Conservation (phyloP, 2,797 vertebrate genomes). For the Schizopygopsis malacanthus region DNA sequence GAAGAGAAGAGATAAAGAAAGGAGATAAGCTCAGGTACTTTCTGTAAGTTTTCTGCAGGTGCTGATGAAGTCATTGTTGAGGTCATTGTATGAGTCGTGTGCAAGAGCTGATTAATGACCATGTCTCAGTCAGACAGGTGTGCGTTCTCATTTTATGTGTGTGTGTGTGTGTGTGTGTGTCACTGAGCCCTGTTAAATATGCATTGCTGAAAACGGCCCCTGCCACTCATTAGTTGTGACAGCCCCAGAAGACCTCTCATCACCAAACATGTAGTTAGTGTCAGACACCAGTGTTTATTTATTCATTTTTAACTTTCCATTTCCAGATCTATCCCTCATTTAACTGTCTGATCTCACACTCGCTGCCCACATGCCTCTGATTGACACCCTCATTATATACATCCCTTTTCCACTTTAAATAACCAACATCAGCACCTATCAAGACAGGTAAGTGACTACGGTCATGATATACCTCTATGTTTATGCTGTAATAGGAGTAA, state of each 20-base stretch:
- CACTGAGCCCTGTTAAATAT: constrained; percentile 51
- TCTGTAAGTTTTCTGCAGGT: constrained; percentile 29
- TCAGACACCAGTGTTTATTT: constrained; percentile 61
- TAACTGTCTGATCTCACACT: constrained; percentile 49
- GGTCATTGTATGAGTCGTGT: constrained; percentile 50
- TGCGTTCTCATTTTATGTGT: constrained; percentile 26
- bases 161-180: constrained; percentile 18
- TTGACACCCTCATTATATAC: constrained; percentile 48
- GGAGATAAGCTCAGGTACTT: background rate
- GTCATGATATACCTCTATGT: constrained; percentile 18
- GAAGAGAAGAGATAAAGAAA: background rate
- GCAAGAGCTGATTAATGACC: constrained; percentile 64
- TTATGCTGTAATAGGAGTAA: constrained; percentile 14
- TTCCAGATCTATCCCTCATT: constrained; percentile 53
- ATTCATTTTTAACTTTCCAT: constrained; percentile 61
- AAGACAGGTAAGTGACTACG: constrained; percentile 26
- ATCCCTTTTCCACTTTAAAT: constrained; percentile 53
- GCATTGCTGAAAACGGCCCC: constrained; percentile 42
- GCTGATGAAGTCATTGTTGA: constrained; percentile 53
- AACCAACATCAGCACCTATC: constrained; percentile 37
- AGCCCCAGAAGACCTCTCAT: constrained; percentile 55
- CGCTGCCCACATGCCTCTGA: constrained; percentile 26
- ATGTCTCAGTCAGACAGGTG: constrained; percentile 59
- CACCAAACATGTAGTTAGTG: constrained; percentile 61
- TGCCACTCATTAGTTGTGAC: constrained; percentile 62